Conservation (phyloP, 2,113 vertebrate species). For the Chamaetylas fuelleborni region DNA sequence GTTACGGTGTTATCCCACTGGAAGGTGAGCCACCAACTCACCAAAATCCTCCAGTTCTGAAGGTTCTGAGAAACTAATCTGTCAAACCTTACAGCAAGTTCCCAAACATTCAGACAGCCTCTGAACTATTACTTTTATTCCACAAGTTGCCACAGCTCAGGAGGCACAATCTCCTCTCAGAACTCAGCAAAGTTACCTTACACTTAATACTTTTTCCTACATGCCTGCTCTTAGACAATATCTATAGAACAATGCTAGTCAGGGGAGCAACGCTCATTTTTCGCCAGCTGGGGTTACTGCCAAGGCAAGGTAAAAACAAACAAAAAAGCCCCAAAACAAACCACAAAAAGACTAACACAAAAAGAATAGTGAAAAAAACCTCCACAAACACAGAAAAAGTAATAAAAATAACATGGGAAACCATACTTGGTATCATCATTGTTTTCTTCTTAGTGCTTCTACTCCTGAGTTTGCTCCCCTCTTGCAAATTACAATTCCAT, state of each 20-base stretch:
- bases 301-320: not conserved
- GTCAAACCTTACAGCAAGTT: not conserved
- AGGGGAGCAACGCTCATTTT: not conserved
- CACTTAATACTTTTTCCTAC: not conserved
- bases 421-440: not conserved
- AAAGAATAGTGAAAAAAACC: fast-evolving
- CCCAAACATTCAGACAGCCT: not conserved
- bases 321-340: not conserved
- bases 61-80: not conserved
- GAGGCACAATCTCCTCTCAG: not conserved
- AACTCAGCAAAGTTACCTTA: not conserved
- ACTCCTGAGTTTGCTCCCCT: not conserved
- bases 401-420: not conserved
- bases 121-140: not conserved
- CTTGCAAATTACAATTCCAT: not conserved
- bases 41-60: not conserved
- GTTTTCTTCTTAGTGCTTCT: not conserved
- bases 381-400: not conserved
- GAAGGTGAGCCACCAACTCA: not conserved
- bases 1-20: not conserved
- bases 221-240: not conserved
- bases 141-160: not conserved
- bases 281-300: not conserved
- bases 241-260: not conserved
- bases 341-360: not conserved